These are phyloP conservation scores for Ptychobarbus kaznakovi DNA, from an alignment of 2,797 vertebrate genomes.

Conservation along the genomic window DNA sequence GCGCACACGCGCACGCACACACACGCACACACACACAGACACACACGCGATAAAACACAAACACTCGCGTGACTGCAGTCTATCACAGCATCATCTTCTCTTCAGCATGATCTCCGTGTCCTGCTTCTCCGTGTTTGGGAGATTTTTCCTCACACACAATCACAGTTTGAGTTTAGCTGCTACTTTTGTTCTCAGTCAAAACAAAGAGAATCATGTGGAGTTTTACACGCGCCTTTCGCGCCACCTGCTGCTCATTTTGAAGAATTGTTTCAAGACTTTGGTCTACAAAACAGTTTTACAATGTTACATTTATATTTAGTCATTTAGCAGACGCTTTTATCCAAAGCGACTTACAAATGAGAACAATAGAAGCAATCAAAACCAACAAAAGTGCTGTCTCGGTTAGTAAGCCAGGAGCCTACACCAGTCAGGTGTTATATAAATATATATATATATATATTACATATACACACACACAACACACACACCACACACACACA, in stretches of 20 bases:
- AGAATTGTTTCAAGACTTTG: not conserved
- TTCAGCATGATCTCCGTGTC: not conserved
- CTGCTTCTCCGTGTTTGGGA: not conserved
- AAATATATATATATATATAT: too few relatives aligned
- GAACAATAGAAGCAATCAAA: too few relatives aligned
- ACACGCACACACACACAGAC: not conserved
- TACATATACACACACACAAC: too few relatives aligned
- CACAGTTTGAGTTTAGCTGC: not conserved
- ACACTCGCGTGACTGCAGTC: not conserved
- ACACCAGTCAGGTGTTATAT: too few relatives aligned
- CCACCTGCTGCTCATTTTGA: conserved; percentile 35
- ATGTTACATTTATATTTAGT: not conserved
- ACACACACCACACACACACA: too few relatives aligned
- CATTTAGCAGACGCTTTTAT: too few relatives aligned
- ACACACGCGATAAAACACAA: not conserved
- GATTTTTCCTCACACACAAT: not conserved
- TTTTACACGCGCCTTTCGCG: not conserved
- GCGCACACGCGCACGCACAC: too few relatives aligned
- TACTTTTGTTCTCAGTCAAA: conserved; percentile 48
- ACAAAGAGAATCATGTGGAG: conserved; percentile 33
- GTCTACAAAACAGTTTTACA: not conserved
- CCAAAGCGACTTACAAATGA: too few relatives aligned
- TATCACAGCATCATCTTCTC: not conserved
- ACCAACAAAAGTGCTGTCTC: too few relatives aligned
- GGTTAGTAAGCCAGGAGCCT: too few relatives aligned